A percentile compares a stretch with the other conserved stretches of the same genome.
Conservation (phyloP, 2,888 invertebrate species). For the Uloborus plumipes region DNA sequence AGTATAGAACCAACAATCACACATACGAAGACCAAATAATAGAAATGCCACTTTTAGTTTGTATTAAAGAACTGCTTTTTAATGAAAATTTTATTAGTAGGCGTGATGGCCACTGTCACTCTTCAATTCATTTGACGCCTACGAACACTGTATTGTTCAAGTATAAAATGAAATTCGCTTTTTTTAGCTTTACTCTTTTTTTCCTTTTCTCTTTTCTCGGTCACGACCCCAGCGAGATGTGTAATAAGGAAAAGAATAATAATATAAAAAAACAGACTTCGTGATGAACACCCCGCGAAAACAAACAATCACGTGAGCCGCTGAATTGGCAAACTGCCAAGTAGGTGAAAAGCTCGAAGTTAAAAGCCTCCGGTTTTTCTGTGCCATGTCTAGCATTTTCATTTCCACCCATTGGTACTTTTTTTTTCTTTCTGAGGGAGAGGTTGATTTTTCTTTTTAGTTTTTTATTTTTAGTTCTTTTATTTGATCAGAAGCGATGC, state of each 20-base stretch:
- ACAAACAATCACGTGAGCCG: not conserved
- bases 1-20: no score
- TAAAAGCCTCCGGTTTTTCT: conserved; percentile 4
- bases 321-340: conserved; percentile 30
- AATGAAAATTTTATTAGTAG: no score
- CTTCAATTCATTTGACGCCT: no score
- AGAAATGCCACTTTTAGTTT: no score
- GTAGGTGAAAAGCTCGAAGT: conserved; percentile 39
- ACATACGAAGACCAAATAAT: no score
- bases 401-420: conserved; percentile 8
- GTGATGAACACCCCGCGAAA: no score
- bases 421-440: not conserved
- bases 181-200: not conserved
- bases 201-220: not conserved
- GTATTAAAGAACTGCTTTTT: no score
- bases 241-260: conserved; percentile 2
- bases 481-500: no score
- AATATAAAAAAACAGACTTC: not conserved
- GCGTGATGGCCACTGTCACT: no score
- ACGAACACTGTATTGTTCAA: no score
- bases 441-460: not conserved
- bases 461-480: not conserved
- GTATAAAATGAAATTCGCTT: no score
- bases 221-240: conserved; percentile 3
- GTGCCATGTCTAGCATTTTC: not conserved